phyloP scores from a whole-genome alignment of 37 sponge, comb jelly and placozoan genomes.

The Diacarnus erythraeanus region DNA sequence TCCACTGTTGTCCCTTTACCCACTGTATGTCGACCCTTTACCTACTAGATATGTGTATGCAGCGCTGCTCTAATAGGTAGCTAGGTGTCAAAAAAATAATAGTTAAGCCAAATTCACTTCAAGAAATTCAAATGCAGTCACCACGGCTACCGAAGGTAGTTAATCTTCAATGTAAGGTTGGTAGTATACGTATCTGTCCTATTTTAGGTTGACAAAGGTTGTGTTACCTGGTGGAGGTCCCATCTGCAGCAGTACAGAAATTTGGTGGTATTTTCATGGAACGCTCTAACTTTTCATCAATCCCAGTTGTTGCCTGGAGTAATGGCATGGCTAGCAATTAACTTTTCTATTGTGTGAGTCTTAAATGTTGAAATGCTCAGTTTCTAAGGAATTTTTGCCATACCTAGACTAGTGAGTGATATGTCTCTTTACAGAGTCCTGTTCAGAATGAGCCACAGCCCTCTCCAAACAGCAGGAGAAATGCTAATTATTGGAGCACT shows the following conservation, averaged over 20 bases:
- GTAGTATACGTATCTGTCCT: neutral
- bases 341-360: slow-evolving; percentile 23
- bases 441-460: neutral
- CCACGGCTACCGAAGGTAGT: neutral
- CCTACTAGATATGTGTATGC: no score
- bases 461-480: slow-evolving; percentile 4
- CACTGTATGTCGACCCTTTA: no score
- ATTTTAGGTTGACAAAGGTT: neutral
- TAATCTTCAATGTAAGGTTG: neutral
- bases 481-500: slow-evolving; percentile 20
- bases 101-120: no score
- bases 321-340: neutral
- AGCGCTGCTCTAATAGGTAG: neutral
- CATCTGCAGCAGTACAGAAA: neutral
- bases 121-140: no score
- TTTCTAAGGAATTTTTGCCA: no score
- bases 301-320: neutral
- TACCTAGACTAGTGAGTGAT: no score
- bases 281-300: slow-evolving; percentile 9
- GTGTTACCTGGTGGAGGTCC: neutral
- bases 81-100: neutral
- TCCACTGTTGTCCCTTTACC: no score
- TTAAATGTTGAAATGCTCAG: no score
- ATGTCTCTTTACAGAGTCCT: neutral
- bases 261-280: slow-evolving; percentile 20